Base-by-base conservation (phyloP, 2,888 invertebrate genomes). In the Thereva nobilitata region DNA sequence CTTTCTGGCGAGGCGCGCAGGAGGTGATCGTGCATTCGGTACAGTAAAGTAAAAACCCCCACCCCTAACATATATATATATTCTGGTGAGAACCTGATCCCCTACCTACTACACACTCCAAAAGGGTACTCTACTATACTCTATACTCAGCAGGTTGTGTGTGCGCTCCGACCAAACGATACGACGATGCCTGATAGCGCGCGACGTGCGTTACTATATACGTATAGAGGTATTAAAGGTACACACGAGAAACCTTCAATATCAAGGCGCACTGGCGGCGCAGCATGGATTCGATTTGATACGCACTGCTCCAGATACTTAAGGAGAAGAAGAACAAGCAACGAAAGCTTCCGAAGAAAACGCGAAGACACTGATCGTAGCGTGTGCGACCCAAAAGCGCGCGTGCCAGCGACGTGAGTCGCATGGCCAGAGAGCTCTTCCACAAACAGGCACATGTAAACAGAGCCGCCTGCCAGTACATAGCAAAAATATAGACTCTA, bases 341-440 rank as follows among this genome's bases (percentile, higher is more conserved):
- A 9, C 64, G 64, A 64, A 64, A 23, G 47, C 40, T 7, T 34
- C 10, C 64, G 64, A 64, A 55, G 45, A 40, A 9, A 47, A 7
- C 37, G 40, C 64, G 55, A 69, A 59, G 12, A 44, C 35, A 54
- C 56, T 63, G 65, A 61, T 68, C 68, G 67, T 68, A 70, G 66
- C 66, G 65, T 67, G 70, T 68, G 69, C 69, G 67, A 69, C 66
- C 67, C 64, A 63, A 61, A 35, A 63, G 54, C 64, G 69, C 71
- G 71, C 70, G 70, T 71, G 71, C 71, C 71, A 66, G 53, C 66
- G 70, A 70, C 70, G 69, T 70, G 71, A 68, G 69, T 61, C 69
- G 71, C 71, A 71, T 69, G 71, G 66, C 70, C 69, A 64, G n/a
- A n/a, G n/a, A n/a, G 47, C 66, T 66, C 64, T 66, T 66, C 56